Evolutionary conservation across 2,113 vertebrate species (phyloP), one percentile per base, ranked within the genome.

Genomic region (Heteronetta atricapilla): DNA sequence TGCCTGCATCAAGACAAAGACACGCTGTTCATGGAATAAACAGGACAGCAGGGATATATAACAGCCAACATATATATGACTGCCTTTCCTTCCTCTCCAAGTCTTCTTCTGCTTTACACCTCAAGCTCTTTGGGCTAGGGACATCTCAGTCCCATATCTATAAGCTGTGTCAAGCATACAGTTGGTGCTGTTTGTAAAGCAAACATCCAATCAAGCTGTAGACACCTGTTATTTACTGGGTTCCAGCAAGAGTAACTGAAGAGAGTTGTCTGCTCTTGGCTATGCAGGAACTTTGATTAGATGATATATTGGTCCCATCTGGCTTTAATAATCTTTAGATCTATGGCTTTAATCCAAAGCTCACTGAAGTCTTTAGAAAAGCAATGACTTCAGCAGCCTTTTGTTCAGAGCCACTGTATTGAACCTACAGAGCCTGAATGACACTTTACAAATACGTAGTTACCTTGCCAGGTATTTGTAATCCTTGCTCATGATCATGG

Each of bases 241-340:
- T 48, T 92, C 53, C 74, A 72, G 58, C 14, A 90, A 60, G 76
- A 89, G 38, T 52, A 81, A 83, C 28, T 48, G 31, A 89, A 88
- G 20, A 31, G 56, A 95, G 58, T 82, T 92, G 38, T 83, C 74
- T 88, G 77, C 13, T 38, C 70, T 91, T 75, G n/a, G 19, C 73
- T 90, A 73, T 42, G 14, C 40, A 93, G 68, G 10, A 90, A 88
- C 14, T 62, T 78, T 95, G 80, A 90, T 81, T 84, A 82, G 36
- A 84, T 73, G 50, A 86, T 69, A 50, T 63, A 90, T 87, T 74
- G 59, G 31, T 84, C 66, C 62, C 77, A 79, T 11, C 60, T 59
- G 31, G 82, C 91, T 7, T 95, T 83, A 88, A 73, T 73, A 91
- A 88, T 83, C 78, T 94, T 89, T 94, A 91, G 75, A 85, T 77